Evolutionary conservation across 2,888 invertebrate genomes (phyloP).

Genomic region (Plebejus anna): DNA sequence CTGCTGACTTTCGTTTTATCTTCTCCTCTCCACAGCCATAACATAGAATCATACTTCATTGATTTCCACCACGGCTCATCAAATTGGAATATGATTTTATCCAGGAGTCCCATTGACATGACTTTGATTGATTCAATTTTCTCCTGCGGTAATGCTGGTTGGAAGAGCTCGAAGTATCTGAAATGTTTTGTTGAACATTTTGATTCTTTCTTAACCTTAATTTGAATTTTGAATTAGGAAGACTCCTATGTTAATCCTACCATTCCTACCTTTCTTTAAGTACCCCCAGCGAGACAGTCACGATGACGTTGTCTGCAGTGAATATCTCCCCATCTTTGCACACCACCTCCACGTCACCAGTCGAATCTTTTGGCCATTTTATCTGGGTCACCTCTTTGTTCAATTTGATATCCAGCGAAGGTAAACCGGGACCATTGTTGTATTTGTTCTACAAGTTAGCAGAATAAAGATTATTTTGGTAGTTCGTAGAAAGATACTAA

Average conservation of each 20-base stretch:
- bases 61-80: conserved; percentile 82
- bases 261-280: conserved; percentile 76
- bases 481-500: too few species aligned
- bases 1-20: conserved; percentile 40
- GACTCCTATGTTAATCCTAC: conserved; percentile 42
- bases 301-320: conserved; percentile 81
- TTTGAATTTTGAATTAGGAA: not conserved
- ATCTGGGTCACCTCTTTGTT: conserved; percentile 55
- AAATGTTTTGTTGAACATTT: conserved; percentile 28
- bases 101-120: conserved; percentile 82
- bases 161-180: conserved; percentile 74
- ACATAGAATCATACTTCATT: conserved; percentile 45
- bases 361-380: conserved; percentile 48
- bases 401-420: conserved; percentile 51
- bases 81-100: conserved; percentile 85
- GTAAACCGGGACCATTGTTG: conserved; percentile 56
- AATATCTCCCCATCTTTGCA: conserved; percentile 76
- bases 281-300: conserved; percentile 85
- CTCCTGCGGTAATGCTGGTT: conserved; percentile 73
- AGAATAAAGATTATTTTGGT: not conserved
- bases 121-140: conserved; percentile 80
- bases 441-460: conserved; percentile 55
- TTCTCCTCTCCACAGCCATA: conserved; percentile 47
- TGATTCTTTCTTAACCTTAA: not conserved
- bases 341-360: conserved; percentile 54